A percentile compares a stretch with the other conserved stretches of the same genome.
Conservation (phyloP, 2,113 vertebrate species). For the Mustela nigripes region DNA sequence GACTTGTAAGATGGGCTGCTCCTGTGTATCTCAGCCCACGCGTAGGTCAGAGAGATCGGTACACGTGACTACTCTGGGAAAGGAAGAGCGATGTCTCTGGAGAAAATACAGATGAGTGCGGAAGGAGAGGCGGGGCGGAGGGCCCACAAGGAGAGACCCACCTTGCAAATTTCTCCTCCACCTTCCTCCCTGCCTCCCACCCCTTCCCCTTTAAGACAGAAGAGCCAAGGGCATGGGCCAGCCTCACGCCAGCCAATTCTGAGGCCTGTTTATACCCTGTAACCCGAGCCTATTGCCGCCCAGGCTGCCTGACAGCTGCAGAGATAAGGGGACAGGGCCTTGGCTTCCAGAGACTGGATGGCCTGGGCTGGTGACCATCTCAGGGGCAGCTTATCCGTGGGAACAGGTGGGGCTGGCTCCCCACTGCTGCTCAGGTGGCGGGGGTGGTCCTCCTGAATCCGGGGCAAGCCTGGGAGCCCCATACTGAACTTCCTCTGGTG, state of each 20-base stretch:
- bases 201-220: neutral
- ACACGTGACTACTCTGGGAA: neutral
- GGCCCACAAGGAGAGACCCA: neutral
- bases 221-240: neutral
- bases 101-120: neutral
- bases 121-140: neutral
- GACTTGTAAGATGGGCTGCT: neutral
- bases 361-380: neutral
- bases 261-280: slow-evolving; percentile 53
- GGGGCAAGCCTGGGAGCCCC: neutral
- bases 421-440: neutral
- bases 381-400: neutral
- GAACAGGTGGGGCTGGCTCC: neutral
- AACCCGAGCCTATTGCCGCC: slow-evolving; percentile 61
- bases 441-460: neutral
- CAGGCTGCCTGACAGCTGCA: slow-evolving; percentile 65
- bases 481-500: neutral
- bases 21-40: neutral
- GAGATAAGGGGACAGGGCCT: slow-evolving; percentile 12
- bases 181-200: accelerated
- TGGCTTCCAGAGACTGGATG: slow-evolving; percentile 30
- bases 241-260: slow-evolving; percentile 16
- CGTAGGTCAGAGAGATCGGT: accelerated
- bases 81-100: neutral
- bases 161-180: neutral